These are phyloP conservation scores for Galeruca laticollis DNA, from an alignment of 2,888 invertebrate genomes.

Conservation along the genomic window DNA sequence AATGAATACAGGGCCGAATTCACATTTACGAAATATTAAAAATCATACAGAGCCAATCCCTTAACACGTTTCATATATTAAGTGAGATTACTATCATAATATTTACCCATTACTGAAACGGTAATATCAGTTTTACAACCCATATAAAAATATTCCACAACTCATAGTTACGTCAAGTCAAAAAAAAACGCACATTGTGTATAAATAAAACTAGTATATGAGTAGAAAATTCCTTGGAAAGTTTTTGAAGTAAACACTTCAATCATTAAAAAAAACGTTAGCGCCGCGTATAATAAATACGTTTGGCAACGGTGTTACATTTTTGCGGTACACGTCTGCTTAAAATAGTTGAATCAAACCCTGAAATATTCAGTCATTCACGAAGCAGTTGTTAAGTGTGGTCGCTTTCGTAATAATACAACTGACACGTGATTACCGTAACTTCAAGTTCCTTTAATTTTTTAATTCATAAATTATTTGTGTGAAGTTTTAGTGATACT, in stretches of 20 bases:
- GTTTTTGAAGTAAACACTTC: slow-evolving; percentile 10
- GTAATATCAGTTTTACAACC: too few species aligned
- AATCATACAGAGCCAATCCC: too few species aligned
- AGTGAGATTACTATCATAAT: too few species aligned
- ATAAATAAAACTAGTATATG: background rate
- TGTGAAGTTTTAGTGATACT: slow-evolving; percentile 17
- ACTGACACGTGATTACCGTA: slow-evolving; percentile 19
- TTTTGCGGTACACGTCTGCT: slow-evolving; percentile 4
- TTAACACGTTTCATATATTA: too few species aligned
- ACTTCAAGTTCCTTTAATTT: slow-evolving; percentile 9
- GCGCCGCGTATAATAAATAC: background rate
- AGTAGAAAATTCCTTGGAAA: background rate
- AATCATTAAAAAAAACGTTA: background rate
- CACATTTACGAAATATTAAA: too few species aligned
- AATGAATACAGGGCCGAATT: too few species aligned
- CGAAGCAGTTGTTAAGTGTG: background rate
- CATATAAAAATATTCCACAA: too few species aligned
- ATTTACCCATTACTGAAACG: too few species aligned
- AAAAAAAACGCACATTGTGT: background rate
- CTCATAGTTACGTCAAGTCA: background rate
- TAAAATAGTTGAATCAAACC: slow-evolving; percentile 20
- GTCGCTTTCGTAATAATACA: slow-evolving; percentile 4
- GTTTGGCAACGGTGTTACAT: slow-evolving; percentile 2
- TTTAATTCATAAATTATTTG: slow-evolving; percentile 2
- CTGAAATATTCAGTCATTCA: slow-evolving; percentile 7